phyloP scores from a whole-genome alignment of 1,140 invertebrate genomes.

The Anastatus disparis region DNA sequence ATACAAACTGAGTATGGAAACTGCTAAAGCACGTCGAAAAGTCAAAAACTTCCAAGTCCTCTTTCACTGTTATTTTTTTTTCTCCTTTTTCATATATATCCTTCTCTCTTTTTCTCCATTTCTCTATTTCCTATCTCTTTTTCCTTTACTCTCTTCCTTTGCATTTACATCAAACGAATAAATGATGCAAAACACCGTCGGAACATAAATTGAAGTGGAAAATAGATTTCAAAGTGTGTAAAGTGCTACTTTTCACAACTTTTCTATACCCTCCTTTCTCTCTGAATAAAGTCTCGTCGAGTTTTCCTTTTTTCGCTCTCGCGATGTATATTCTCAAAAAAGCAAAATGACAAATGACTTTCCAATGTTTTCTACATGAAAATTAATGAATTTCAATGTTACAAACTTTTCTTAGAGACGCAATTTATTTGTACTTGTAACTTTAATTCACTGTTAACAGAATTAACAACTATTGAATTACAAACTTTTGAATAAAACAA shows the following conservation, averaged over 20 bases:
- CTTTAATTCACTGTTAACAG: no score
- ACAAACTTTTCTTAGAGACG: no score
- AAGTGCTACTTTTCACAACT: constrained; percentile 1
- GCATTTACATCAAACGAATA: constrained; percentile 17
- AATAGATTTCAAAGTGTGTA: constrained; percentile 27
- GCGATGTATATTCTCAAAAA: not conserved
- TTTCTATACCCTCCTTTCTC: not conserved
- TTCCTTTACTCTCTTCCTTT: not conserved
- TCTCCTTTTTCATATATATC: no score
- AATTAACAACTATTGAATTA: no score
- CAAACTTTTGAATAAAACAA: no score
- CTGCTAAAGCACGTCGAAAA: constrained; percentile 8
- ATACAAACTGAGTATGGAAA: not conserved
- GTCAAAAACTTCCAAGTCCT: constrained; percentile 11
- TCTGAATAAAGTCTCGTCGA: no score
- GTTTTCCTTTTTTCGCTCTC: not conserved
- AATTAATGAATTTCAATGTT: not conserved
- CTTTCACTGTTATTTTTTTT: not conserved
- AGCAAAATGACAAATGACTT: constrained; percentile 37
- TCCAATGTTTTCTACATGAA: constrained; percentile 14
- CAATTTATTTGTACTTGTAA: no score
- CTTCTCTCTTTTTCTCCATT: no score
- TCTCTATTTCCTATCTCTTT: no score
- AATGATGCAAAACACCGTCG: constrained; percentile 17
- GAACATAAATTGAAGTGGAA: constrained; percentile 27